Base-by-base conservation (phyloP, 2,888 invertebrate species). In the Caenorhabditis sulstoni region DNA sequence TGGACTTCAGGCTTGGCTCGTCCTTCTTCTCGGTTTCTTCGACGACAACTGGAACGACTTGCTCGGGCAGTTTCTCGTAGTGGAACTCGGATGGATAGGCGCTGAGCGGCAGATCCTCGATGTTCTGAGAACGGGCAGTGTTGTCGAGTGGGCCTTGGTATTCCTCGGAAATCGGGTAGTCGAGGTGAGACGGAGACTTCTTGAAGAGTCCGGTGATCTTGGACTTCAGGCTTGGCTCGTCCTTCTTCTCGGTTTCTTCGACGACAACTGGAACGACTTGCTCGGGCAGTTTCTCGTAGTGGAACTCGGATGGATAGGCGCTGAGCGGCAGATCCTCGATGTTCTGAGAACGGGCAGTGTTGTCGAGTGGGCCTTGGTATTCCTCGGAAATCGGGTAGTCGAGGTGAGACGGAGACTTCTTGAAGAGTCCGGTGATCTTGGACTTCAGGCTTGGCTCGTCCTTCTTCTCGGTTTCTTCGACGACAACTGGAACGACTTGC, bases 241-340 rank as follows among this genome's bases (percentile, higher is more conserved):
- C 65, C 59, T 73, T 59, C 70, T 71, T 71, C 71, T 71, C 71
- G 20, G 52, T 55, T 23, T 65, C 64, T 41, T 79, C 59, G 20
- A 62, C 50, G 16, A 74, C 74, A 41, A 75, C 66, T 66, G 61
- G 58, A 35, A 77, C 44, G 29, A 35, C 55, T 16, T 47, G 68
- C 55, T 75, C 64, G 39, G 65, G 75, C 44, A 71, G 71, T 12
- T 81, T 79, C 35, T 81, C 82, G 44, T 81, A 83, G 55, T 76
- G 71, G 55, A 81, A 80, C 44, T 82, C 81, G 53, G 78, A 5
- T 74, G 67, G 61, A 18, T 64, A 64, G 29, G 64, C 64, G n/a
- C 52, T 41, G n/a, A 64, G 37, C 12, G 64, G 64, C 14, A 64
- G 39, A 41, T 64, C 64, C 12, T 52, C 37, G 52, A 64, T 52